These are phyloP conservation scores for Ennomos fuscantarius DNA, from an alignment of 2,888 invertebrate genomes.

Conservation along the genomic window DNA sequence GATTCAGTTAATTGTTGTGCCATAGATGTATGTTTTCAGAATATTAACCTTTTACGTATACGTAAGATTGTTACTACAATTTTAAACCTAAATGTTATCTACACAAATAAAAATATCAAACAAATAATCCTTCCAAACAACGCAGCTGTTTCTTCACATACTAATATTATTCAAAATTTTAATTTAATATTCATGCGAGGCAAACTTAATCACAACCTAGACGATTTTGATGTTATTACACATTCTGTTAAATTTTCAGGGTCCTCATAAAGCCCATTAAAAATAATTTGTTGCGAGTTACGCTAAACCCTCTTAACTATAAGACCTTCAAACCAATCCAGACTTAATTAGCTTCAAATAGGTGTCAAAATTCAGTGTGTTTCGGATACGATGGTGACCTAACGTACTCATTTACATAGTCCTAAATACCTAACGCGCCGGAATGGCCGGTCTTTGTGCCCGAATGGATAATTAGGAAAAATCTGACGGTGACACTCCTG, in stretches of 20 bases:
- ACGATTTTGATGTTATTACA: conserved; percentile 18
- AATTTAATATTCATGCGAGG: conserved; percentile 26
- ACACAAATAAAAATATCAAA: no score
- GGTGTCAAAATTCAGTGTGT: conserved; percentile 14
- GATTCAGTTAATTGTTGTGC: no score
- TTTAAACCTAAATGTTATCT: background rate
- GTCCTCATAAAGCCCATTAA: conserved; percentile 21
- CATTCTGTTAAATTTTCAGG: conserved; percentile 14
- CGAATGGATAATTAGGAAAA: conserved; percentile 43
- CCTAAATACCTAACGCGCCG: conserved; percentile 34
- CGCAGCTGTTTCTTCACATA: no score
- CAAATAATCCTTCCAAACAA: no score
- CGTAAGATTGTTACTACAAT: no score
- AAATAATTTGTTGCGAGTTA: conserved; percentile 33
- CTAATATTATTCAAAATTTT: conserved; percentile 4
- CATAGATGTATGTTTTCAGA: no score
- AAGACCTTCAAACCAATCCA: conserved; percentile 6
- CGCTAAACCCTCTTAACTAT: conserved; percentile 9
- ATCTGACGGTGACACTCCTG: conserved; percentile 32
- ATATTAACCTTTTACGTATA: no score
- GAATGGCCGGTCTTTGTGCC: conserved; percentile 23
- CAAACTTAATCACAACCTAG: conserved; percentile 28
- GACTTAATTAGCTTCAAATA: background rate
- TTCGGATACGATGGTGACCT: conserved; percentile 18
- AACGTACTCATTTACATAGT: conserved; percentile 33